Evolutionary conservation across 2,888 invertebrate species (phyloP).

Genomic region (Hesperia comma): DNA sequence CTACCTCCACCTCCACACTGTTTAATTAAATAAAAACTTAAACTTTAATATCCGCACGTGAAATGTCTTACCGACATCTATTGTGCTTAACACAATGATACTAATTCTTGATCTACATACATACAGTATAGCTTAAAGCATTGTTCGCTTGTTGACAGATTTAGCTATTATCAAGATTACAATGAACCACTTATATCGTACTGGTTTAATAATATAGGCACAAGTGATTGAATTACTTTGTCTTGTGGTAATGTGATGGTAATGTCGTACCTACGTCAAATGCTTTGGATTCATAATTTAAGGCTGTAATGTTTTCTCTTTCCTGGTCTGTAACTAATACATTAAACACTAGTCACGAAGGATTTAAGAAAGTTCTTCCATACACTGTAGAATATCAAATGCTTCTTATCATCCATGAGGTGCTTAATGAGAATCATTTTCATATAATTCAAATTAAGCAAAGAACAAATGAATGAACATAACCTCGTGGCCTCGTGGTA

Average conservation of each 20-base stretch:
- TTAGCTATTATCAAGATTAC: slow-evolving; percentile 78
- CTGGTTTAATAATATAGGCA: slow-evolving; percentile 41
- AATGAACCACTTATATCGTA: slow-evolving; percentile 53
- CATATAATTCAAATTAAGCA: too few species aligned
- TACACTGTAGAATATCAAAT: too few species aligned
- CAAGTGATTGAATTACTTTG: slow-evolving; percentile 24
- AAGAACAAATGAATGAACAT: too few species aligned
- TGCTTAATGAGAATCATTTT: too few species aligned
- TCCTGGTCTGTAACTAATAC: too few species aligned
- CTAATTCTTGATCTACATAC: slow-evolving; percentile 76
- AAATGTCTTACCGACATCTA: slow-evolving; percentile 49
- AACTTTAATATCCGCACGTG: neutral
- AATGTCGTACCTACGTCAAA: neutral
- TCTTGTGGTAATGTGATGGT: neutral
- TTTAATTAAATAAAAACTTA: neutral
- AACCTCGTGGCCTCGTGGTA: too few species aligned
- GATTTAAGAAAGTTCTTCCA: too few species aligned
- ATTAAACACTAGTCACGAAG: too few species aligned
- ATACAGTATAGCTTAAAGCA: slow-evolving; percentile 71
- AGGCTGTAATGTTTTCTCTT: too few species aligned
- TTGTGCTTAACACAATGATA: slow-evolving; percentile 77
- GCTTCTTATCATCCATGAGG: too few species aligned
- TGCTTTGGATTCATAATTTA: too few species aligned
- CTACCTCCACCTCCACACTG: too few species aligned
- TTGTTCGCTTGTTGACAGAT: slow-evolving; percentile 81